These are phyloP conservation scores for Sesia apiformis DNA, from an alignment of 2,888 invertebrate species.

Conservation along the genomic window DNA sequence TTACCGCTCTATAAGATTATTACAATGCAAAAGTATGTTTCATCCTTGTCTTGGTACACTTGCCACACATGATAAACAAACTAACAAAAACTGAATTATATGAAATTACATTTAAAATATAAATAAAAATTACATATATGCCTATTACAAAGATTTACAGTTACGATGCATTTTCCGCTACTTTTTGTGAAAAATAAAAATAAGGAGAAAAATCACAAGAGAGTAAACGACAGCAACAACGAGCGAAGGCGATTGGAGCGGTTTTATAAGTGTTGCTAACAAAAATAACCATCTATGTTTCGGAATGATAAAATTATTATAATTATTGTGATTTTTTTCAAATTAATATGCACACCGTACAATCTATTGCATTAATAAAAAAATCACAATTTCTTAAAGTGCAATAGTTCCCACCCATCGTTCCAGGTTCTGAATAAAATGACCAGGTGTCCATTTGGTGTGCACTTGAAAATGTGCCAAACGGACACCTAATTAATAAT, in stretches of 20 bases:
- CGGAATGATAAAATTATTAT: too few species aligned
- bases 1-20: constrained; percentile 55
- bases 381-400: too few species aligned
- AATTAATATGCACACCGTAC: too few species aligned
- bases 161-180: constrained; percentile 60
- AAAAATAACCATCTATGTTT: too few species aligned
- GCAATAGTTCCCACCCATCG: too few species aligned
- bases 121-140: constrained; percentile 5
- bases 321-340: too few species aligned
- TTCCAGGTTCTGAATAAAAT: too few species aligned
- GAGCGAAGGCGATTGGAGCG: constrained; percentile 12
- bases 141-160: constrained; percentile 33
- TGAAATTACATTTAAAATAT: constrained; percentile 5
- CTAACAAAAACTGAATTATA: constrained; percentile 20
- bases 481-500: too few species aligned
- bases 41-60: constrained; percentile 60
- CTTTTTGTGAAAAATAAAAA: constrained; percentile 53
- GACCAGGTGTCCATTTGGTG: too few species aligned
- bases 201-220: constrained; percentile 49
- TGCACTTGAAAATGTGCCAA: too few species aligned
- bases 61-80: constrained; percentile 57
- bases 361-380: too few species aligned
- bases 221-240: constrained; percentile 22
- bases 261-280: not conserved
- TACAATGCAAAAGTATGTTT: constrained; percentile 61